Evolutionary conservation across 2,797 vertebrate genomes (phyloP).

Genomic region (Cryptoprocta ferox): DNA sequence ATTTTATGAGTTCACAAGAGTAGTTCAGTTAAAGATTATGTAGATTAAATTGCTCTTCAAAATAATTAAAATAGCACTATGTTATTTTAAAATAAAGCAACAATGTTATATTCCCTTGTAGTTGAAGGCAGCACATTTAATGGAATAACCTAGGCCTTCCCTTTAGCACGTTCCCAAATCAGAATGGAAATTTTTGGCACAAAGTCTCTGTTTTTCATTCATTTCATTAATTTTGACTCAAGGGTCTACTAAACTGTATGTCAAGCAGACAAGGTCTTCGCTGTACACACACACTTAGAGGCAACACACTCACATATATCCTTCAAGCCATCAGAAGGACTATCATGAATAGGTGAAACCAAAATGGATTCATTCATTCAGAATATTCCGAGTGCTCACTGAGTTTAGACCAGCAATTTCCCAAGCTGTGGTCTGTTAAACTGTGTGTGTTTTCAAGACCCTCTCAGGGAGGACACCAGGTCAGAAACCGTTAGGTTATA

Average conservation of each 20-base stretch:
- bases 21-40: not conserved
- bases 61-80: not conserved
- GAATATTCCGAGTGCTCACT: not conserved
- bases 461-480: not conserved
- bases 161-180: not conserved
- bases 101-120: not conserved
- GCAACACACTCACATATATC: not conserved
- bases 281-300: not conserved
- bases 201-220: not conserved
- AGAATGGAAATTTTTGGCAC: not conserved
- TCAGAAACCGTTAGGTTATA: not conserved
- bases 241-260: not conserved
- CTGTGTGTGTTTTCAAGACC: not conserved
- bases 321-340: not conserved
- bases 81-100: not conserved
- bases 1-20: not conserved
- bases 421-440: not conserved
- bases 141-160: not conserved
- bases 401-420: not conserved
- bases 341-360: not conserved
- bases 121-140: not conserved
- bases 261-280: not conserved
- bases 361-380: not conserved
- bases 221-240: not conserved
- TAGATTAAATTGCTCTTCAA: not conserved